Evolutionary conservation across 2,888 invertebrate genomes (phyloP).

Genomic region (Pammene aurita): DNA sequence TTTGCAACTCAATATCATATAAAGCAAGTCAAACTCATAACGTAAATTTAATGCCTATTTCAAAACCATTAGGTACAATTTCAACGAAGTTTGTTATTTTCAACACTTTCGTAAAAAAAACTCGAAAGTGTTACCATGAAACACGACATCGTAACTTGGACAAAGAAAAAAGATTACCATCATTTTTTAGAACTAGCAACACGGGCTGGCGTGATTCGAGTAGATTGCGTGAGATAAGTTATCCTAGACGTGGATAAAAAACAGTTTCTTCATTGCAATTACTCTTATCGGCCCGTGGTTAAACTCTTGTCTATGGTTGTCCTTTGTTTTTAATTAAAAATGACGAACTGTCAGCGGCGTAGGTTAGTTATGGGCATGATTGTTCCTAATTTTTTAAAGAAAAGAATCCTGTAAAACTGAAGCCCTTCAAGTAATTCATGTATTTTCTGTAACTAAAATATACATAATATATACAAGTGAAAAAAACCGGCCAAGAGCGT

Average conservation of each 20-base stretch:
- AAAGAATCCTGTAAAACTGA: neutral
- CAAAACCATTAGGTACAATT: neutral
- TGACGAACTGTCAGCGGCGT: neutral
- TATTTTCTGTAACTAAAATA: no score
- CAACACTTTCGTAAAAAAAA: constrained; percentile 23
- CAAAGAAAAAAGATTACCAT: constrained; percentile 40
- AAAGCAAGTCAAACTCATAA: neutral
- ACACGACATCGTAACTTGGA: constrained; percentile 30
- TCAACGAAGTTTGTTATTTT: constrained; percentile 7
- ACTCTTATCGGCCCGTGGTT: constrained; percentile 31
- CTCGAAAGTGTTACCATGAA: constrained; percentile 31
- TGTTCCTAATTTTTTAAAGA: neutral
- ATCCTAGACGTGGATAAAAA: constrained; percentile 49
- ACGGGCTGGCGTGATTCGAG: constrained; percentile 31
- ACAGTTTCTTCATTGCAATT: constrained; percentile 50
- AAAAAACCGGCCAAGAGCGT: no score
- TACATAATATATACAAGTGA: no score
- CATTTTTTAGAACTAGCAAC: constrained; percentile 32
- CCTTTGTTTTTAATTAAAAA: constrained; percentile 29
- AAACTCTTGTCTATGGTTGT: constrained; percentile 20
- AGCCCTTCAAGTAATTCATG: no score
- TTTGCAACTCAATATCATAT: no score
- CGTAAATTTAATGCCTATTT: neutral
- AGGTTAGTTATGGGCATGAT: neutral
- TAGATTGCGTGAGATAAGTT: constrained; percentile 52